These are phyloP conservation scores for Nomada goodeniana DNA, from an alignment of 2,888 invertebrate species.

Conservation along the genomic window DNA sequence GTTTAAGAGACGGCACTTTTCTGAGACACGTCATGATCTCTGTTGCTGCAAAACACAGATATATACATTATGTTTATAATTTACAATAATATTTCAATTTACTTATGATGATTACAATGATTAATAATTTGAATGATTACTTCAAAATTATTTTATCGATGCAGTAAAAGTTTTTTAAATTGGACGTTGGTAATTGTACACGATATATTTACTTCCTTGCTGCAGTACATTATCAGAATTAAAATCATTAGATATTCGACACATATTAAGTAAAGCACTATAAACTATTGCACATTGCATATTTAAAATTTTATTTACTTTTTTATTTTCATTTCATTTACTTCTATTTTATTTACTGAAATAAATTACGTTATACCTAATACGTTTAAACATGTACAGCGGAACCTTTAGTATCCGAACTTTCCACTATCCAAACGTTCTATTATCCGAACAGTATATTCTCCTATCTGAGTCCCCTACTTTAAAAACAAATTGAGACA, in stretches of 20 bases:
- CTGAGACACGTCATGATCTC: constrained; percentile 80
- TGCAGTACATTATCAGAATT: not conserved
- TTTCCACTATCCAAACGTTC: too few species aligned
- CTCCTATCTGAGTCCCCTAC: too few species aligned
- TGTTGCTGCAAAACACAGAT: constrained; percentile 72
- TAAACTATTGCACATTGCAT: not conserved
- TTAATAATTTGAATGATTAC: not conserved
- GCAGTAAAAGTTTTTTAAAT: not conserved
- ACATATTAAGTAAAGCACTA: not conserved
- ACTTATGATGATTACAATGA: not conserved
- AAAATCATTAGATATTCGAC: not conserved
- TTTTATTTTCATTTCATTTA: too few species aligned
- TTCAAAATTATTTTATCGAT: not conserved
- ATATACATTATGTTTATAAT: not conserved
- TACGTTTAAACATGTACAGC: too few species aligned
- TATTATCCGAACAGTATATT: too few species aligned
- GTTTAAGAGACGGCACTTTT: constrained; percentile 76
- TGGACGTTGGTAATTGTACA: not conserved
- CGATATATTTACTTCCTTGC: not conserved
- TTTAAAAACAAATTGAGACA: too few species aligned
- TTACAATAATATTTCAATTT: not conserved
- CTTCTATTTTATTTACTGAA: too few species aligned
- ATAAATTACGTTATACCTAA: too few species aligned
- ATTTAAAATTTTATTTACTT: too few species aligned
- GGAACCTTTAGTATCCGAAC: too few species aligned